Percentiles rank a stretch among this genome's conserved stretches.
Evolutionary conservation across 2,113 vertebrate genomes (phyloP).

Genomic region (Natator depressus): DNA sequence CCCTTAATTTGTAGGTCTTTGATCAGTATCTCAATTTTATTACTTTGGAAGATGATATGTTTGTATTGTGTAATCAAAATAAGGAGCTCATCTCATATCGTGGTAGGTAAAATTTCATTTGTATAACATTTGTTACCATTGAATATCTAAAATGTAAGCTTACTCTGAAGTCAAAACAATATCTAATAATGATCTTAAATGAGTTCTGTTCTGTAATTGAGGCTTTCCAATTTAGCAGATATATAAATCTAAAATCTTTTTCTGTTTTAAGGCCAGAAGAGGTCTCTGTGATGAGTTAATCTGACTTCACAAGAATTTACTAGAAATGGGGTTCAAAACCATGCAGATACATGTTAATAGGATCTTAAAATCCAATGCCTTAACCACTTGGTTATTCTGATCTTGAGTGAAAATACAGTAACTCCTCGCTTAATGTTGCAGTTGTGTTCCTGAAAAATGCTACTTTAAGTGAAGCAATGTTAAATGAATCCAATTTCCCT

Average conservation of each 20-base stretch:
- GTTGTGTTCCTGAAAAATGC: too few relatives aligned
- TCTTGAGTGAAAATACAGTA: not conserved
- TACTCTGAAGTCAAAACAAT: conserved; percentile 2
- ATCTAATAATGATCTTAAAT: not conserved
- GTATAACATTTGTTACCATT: not conserved
- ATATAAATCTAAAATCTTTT: not conserved
- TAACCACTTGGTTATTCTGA: not conserved
- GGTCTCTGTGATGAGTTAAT: not conserved
- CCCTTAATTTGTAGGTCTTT: conserved; percentile 86
- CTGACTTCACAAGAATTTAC: not conserved
- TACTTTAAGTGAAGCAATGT: too few relatives aligned
- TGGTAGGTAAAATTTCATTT: conserved; percentile 80
- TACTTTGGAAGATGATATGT: conserved; percentile 99
- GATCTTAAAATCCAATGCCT: not conserved
- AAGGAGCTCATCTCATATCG: conserved; percentile 97
- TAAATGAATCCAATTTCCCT: too few relatives aligned
- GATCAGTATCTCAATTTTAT: conserved; percentile 99
- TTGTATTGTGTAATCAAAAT: conserved; percentile 96
- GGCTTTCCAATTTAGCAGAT: not conserved
- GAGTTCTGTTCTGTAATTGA: not conserved
- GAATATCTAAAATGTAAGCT: not conserved
- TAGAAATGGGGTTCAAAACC: not conserved
- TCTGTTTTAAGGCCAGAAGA: not conserved
- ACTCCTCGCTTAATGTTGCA: too few relatives aligned
- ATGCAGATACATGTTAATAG: not conserved